Percentiles rank a stretch among this genome's conserved stretches.
Conservation (phyloP, 2,797 vertebrate species). For the Tauraco hartlaubi region DNA sequence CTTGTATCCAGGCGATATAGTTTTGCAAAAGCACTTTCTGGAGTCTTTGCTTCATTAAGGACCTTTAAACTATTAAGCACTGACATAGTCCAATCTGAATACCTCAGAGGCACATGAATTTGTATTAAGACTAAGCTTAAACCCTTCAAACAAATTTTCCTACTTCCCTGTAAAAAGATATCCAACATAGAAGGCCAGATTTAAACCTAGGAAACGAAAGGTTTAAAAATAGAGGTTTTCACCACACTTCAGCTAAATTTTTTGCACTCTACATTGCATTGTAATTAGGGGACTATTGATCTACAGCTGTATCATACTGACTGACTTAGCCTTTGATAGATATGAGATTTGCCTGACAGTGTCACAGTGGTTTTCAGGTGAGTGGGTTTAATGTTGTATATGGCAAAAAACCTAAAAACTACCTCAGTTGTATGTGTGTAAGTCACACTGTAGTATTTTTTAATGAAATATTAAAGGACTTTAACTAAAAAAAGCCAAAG, state of each 20-base stretch:
- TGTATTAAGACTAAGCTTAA: constrained; percentile 4
- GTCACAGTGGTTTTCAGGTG: background rate
- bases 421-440: accelerated
- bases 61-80: background rate
- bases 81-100: background rate
- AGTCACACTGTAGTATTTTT: background rate
- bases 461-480: background rate
- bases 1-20: background rate
- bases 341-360: background rate
- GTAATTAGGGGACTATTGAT: background rate
- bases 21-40: background rate
- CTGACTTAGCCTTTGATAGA: background rate
- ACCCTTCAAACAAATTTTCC: background rate
- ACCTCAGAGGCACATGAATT: background rate
- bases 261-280: background rate
- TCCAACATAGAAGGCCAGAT: background rate
- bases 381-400: background rate
- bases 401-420: accelerated
- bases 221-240: background rate
- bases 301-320: background rate
- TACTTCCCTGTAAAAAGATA: background rate
- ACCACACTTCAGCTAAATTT: background rate
- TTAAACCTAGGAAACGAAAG: background rate
- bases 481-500: background rate
- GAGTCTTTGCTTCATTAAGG: background rate